Evolutionary conservation across 2,797 vertebrate genomes (phyloP).

Genomic region (Anableps anableps): DNA sequence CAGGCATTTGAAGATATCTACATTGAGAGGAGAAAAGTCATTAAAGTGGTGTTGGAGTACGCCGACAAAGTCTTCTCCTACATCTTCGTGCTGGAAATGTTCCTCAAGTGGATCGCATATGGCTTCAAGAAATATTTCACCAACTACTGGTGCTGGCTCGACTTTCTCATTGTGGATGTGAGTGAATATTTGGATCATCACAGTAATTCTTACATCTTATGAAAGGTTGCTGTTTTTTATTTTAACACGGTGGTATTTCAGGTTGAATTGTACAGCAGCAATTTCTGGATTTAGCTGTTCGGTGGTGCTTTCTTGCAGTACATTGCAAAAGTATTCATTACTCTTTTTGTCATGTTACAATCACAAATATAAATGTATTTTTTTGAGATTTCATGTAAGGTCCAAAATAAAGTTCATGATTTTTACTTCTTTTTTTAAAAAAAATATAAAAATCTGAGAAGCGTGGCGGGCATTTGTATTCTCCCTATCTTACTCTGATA

Average conservation of each 20-base stretch:
- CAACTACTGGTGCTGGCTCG: conserved; percentile 98
- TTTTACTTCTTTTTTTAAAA: neutral
- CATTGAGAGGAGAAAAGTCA: conserved; percentile 90
- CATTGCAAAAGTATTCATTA: neutral
- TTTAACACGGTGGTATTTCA: neutral
- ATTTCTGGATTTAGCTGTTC: conserved; percentile 18
- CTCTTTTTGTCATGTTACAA: neutral
- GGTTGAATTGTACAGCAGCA: conserved; percentile 6
- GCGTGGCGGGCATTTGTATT: neutral
- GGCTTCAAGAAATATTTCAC: conserved; percentile 98
- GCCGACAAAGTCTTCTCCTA: conserved; percentile 96
- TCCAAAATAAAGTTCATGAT: neutral
- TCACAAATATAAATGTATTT: neutral
- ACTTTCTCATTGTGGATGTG: conserved; percentile 98
- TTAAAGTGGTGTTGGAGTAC: conserved; percentile 90
- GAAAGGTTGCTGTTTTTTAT: neutral
- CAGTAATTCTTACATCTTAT: neutral
- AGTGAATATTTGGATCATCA: conserved; percentile 70
- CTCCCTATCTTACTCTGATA: neutral
- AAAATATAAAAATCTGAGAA: neutral
- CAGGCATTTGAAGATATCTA: conserved; percentile 99
- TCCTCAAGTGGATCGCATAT: conserved; percentile 96
- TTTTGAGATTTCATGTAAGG: neutral
- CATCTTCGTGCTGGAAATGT: conserved; percentile 95
- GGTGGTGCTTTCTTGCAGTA: conserved; percentile 8